Evolutionary conservation across 2,888 invertebrate genomes (phyloP), one percentile per base, ranked within the genome.

Genomic region (Agonopterix heracliana): DNA sequence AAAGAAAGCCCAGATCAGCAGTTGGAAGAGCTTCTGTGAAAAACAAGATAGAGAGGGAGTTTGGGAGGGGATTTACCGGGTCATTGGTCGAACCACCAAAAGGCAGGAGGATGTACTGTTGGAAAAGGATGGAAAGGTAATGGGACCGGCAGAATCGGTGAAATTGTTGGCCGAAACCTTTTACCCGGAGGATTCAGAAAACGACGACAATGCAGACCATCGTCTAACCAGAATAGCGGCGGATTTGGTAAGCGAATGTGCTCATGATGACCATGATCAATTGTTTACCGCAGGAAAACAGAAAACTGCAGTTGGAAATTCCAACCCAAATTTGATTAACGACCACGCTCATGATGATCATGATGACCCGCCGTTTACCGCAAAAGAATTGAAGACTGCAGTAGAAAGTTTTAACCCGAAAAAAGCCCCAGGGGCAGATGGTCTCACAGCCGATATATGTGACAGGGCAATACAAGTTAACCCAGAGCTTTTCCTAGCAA

Each of bases 341-440:
- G 43, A 2, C 4, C 3, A 7, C 9, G 1, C 9, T 9, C 43
- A 43, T 43, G 26, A 10, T 43, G 43, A 43, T 11, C 41, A 41
- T 2, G 44, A 47, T 3, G 62, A 68, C 59, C 65, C 44, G n/a
- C 9, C 26, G n/a, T 44, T 44, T 11, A 44, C 44, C 1, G 2
- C 7, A n/a, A 34, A 1, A 10, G 44, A 44, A n/a, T 3, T 44
- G n/a, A 26, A 10, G 3, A 2, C 7, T 3, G 44, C 40, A 40
- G 4, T 40, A n/a, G 11, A 40, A 4, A 40, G 9, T 8, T 40
- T 40, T n/a, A 40, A 40, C n/a, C 44, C 44, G 2, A 44, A 34
- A n/a, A 60, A 59, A 14, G 60, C 60, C 0, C 60, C 60, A 0
- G 60, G 59, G 7, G 36, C 43, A 1, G 59, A 63, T 8, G 56